Evolutionary conservation across 2,888 invertebrate species (phyloP).

Genomic region (Andricus quercusramuli): DNA sequence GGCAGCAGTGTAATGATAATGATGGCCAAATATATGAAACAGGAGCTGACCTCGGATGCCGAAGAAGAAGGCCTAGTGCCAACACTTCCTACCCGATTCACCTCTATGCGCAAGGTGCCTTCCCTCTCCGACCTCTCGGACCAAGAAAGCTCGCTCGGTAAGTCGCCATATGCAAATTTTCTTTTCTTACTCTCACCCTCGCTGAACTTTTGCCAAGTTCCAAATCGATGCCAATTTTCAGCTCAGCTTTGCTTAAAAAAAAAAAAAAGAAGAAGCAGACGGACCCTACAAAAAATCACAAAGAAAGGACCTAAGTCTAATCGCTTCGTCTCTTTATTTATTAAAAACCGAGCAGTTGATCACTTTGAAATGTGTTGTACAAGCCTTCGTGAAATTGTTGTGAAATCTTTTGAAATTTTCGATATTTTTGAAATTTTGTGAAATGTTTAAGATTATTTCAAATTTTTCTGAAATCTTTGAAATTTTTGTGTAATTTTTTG

Average conservation of each 20-base stretch:
- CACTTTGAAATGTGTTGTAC: too few species aligned
- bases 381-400: too few species aligned
- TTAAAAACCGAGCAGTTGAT: too few species aligned
- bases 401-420: too few species aligned
- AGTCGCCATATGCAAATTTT: slow-evolving; percentile 78
- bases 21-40: slow-evolving; percentile 80
- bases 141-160: slow-evolving; percentile 93
- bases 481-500: too few species aligned
- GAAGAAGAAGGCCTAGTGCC: slow-evolving; percentile 84
- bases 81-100: slow-evolving; percentile 79
- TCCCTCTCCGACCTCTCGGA: slow-evolving; percentile 95
- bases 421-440: too few species aligned
- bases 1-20: slow-evolving; percentile 74
- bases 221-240: neutral
- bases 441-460: too few species aligned
- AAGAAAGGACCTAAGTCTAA: too few species aligned
- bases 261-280: too few species aligned
- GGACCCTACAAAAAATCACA: too few species aligned
- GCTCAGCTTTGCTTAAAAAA: neutral
- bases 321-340: too few species aligned
- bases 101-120: slow-evolving; percentile 92
- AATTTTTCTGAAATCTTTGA: too few species aligned
- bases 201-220: neutral
- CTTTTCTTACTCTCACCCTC: neutral
- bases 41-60: slow-evolving; percentile 81